Conservation (phyloP, 2,888 invertebrate genomes). For the Ophraella communa region DNA sequence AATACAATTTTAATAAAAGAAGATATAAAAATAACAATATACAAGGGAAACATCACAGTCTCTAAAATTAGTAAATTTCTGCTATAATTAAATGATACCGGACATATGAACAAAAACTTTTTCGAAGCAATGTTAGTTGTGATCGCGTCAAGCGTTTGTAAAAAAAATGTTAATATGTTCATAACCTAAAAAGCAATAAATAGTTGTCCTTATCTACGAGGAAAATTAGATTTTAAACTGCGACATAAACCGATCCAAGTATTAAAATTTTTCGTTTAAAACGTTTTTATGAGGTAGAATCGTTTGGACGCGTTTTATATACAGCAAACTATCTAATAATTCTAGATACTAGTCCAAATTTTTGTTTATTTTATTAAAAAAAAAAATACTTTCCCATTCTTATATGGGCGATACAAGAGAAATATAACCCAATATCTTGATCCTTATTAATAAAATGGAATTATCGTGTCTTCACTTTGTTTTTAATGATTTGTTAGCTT, state of each 20-base stretch:
- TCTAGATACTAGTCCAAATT: too few relatives aligned
- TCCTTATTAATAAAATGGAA: too few relatives aligned
- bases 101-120: neutral
- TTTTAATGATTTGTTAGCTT: too few relatives aligned
- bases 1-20: constrained; percentile 8
- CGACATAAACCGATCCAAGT: neutral
- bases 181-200: neutral
- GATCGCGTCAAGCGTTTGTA: neutral
- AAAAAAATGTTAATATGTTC: neutral
- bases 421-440: too few relatives aligned
- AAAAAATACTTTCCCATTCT: too few relatives aligned
- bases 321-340: too few relatives aligned
- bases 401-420: too few relatives aligned
- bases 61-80: constrained; percentile 9
- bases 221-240: neutral
- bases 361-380: too few relatives aligned
- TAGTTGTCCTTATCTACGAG: neutral
- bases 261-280: too few relatives aligned
- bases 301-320: too few relatives aligned
- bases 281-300: too few relatives aligned
- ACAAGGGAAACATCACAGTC: constrained; percentile 18
- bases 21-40: constrained; percentile 12
- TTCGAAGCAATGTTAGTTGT: neutral
- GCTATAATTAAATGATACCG: neutral
- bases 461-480: too few relatives aligned